phyloP scores from a whole-genome alignment of 2,797 vertebrate species.

The Dicrostonyx torquatus region DNA sequence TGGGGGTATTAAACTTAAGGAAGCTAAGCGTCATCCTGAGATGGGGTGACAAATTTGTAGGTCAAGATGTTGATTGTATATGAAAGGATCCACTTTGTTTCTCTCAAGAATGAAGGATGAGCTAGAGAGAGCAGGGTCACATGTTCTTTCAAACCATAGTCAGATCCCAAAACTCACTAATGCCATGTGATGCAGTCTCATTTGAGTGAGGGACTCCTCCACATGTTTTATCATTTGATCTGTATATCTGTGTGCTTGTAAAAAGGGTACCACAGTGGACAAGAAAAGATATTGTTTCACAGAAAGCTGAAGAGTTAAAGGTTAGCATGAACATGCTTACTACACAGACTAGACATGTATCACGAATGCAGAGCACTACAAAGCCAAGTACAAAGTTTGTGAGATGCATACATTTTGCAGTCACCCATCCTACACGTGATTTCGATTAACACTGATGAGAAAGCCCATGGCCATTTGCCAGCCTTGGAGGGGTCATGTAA shows the following conservation, averaged over 20 bases:
- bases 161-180: background rate
- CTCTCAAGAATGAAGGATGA: background rate
- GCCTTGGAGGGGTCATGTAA: background rate
- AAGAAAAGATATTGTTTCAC: background rate
- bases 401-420: background rate
- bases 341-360: background rate
- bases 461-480: background rate
- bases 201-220: background rate
- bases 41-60: background rate
- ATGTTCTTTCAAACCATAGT: background rate
- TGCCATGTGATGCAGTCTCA: background rate
- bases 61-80: background rate
- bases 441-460: background rate
- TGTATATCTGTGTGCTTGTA: background rate
- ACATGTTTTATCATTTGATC: background rate
- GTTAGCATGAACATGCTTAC: background rate
- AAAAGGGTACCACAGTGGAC: background rate
- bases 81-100: background rate
- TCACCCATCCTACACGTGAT: background rate
- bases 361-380: background rate
- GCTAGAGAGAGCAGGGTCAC: background rate
- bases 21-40: background rate
- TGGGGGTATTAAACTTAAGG: background rate
- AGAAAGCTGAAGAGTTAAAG: background rate
- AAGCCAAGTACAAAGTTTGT: background rate